Percentiles rank a stretch among this genome's conserved stretches.
Evolutionary conservation across 2,113 vertebrate genomes (phyloP).

Genomic region (Heterochromis multidens): DNA sequence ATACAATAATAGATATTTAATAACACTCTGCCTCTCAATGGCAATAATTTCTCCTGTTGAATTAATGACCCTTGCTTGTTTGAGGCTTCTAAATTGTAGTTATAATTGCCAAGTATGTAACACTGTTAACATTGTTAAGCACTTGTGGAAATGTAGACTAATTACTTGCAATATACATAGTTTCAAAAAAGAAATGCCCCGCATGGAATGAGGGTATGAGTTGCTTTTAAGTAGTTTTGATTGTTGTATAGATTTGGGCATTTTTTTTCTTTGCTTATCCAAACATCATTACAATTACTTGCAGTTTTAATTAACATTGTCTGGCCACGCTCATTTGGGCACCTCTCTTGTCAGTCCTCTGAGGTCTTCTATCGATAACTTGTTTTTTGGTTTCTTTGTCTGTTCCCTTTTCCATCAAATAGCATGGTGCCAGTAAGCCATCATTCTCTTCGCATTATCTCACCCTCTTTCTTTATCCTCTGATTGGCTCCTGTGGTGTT

Average conservation of each 20-base stretch:
- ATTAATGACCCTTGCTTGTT: neutral
- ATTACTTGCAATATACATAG: neutral
- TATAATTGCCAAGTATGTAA: neutral
- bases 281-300: slow-evolving; percentile 2
- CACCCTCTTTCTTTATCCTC: neutral
- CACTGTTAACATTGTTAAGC: neutral
- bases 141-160: neutral
- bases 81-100: neutral
- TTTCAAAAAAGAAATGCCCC: slow-evolving; percentile 1
- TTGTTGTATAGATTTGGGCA: slow-evolving; percentile 17
- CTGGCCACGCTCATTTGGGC: neutral
- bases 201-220: neutral
- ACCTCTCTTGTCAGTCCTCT: neutral
- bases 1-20: neutral
- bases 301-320: neutral
- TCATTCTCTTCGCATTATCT: slow-evolving; percentile 11
- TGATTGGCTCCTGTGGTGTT: slow-evolving; percentile 65
- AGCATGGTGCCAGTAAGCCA: neutral
- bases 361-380: neutral
- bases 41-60: neutral
- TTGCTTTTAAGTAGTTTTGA: neutral
- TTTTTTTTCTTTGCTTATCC: neutral
- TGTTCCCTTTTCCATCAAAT: neutral
- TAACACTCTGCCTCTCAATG: neutral
- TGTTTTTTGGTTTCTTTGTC: neutral